phyloP scores from a whole-genome alignment of 2,888 invertebrate genomes.

The Chromoteleia sp. region DNA sequence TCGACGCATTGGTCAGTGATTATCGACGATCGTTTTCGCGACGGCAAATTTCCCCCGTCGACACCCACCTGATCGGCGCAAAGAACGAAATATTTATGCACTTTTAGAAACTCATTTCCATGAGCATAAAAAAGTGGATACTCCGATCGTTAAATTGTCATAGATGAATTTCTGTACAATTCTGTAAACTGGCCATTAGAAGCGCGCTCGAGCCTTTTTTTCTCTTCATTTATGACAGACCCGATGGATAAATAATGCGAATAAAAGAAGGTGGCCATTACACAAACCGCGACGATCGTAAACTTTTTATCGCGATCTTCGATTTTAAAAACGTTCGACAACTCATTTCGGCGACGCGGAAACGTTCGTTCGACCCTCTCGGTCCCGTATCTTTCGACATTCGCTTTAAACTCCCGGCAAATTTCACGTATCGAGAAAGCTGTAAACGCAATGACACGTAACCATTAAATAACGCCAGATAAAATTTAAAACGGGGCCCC shows the following conservation, averaged over 20 bases:
- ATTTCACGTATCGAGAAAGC: slow-evolving; percentile 5
- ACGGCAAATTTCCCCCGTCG: slow-evolving; percentile 11
- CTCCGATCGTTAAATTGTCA: slow-evolving; percentile 48
- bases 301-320: slow-evolving; percentile 13
- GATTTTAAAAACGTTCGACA: slow-evolving; percentile 12
- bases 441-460: slow-evolving; percentile 10
- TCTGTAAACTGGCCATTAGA: slow-evolving; percentile 17
- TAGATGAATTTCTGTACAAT: slow-evolving; percentile 17
- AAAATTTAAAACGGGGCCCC: slow-evolving; percentile 4
- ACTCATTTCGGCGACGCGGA: not conserved
- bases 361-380: not conserved
- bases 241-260: not conserved
- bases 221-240: not conserved
- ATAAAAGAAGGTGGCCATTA: slow-evolving; percentile 18
- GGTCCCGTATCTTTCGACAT: slow-evolving; percentile 1
- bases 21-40: not conserved
- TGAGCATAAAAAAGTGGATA: slow-evolving; percentile 42
- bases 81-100: slow-evolving; percentile 40
- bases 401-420: not conserved
- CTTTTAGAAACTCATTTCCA: slow-evolving; percentile 45
- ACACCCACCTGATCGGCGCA: slow-evolving; percentile 21
- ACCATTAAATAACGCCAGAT: slow-evolving; percentile 7
- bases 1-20: slow-evolving; percentile 3
- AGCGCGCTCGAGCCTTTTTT: not conserved
- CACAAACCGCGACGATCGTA: not conserved